Base-by-base conservation (phyloP, 2,797 vertebrate genomes). In the Periophthalmus magnuspinnatus region DNA sequence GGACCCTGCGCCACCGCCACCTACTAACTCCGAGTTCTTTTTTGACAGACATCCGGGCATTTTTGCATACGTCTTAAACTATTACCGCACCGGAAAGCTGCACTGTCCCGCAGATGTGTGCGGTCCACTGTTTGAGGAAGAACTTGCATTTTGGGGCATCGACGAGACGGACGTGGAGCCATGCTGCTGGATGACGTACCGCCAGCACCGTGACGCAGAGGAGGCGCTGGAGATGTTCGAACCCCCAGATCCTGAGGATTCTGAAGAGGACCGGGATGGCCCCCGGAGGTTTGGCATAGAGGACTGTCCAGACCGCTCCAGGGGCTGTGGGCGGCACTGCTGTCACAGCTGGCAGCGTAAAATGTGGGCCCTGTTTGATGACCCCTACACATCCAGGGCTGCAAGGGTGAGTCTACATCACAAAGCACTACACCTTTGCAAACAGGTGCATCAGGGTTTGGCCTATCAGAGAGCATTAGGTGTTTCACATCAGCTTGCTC, bases 121-220 rank as follows among this genome's bases (percentile, higher is more conserved):
- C 75, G 97, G 97, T n/a, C 97, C 97, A 1, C 94, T 99, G 22
- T 99, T 99, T 69, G 97, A 99, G 88, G 97, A 99, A 83, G 97
- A 99, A 91, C 93, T 99, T 69, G 96, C 97, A 34, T 99, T 96
- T 80, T 99, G 97, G 97, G 97, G 96, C 56, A 98, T 99, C 13
- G 97, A 99, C 1, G 97, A 99, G 93, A 99, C 97, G 0, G 97
- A 99, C 76, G 97, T 99, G 93, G 97, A 99, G 87, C 97, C 97
- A 2, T 99, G 97, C 81, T 99, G 97, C 93, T 99, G 97, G 97
- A 99, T 99, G 96, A 96, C 95, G 59, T 99, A 99, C 82, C 93
- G 97, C 0, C 97, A 99, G 89, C 97, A 99, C 86, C 92, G 97
- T 0, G 97, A 99, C 21, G 97, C 97, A 0, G 97, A 99, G 68